Conservation (phyloP, 2,888 invertebrate genomes). For the Pyrocoelia pectoralis region DNA sequence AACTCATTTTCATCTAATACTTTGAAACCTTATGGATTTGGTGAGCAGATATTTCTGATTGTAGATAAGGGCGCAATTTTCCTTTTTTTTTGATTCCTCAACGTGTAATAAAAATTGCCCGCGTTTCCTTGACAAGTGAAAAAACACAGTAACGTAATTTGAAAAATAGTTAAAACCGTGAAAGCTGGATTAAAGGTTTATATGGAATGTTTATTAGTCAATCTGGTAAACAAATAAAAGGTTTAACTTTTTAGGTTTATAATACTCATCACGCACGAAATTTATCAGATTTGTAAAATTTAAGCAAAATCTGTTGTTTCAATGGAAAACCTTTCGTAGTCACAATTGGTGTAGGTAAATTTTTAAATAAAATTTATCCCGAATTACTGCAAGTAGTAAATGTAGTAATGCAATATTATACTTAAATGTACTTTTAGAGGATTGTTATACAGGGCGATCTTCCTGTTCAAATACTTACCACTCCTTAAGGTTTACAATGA, state of each 20-base stretch:
- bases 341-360: neutral
- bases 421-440: too few relatives aligned
- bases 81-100: neutral
- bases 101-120: neutral
- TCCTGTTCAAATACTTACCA: too few relatives aligned
- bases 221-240: constrained; percentile 1
- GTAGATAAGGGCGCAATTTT: neutral
- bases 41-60: constrained; percentile 30
- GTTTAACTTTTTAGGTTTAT: constrained; percentile 1
- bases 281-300: neutral
- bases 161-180: neutral
- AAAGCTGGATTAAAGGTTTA: neutral
- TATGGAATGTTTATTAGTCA: neutral
- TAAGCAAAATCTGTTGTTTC: neutral
- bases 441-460: too few relatives aligned
- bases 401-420: too few relatives aligned
- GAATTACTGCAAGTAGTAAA: neutral
- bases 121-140: neutral
- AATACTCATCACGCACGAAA: neutral
- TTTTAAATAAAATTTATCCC: neutral
- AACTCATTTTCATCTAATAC: constrained; percentile 37
- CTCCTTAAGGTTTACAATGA: too few relatives aligned
- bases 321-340: neutral
- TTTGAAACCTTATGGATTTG: constrained; percentile 19
- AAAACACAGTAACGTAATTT: neutral